Conservation (phyloP, 2,113 vertebrate genomes). For the Tupaia chinensis region DNA sequence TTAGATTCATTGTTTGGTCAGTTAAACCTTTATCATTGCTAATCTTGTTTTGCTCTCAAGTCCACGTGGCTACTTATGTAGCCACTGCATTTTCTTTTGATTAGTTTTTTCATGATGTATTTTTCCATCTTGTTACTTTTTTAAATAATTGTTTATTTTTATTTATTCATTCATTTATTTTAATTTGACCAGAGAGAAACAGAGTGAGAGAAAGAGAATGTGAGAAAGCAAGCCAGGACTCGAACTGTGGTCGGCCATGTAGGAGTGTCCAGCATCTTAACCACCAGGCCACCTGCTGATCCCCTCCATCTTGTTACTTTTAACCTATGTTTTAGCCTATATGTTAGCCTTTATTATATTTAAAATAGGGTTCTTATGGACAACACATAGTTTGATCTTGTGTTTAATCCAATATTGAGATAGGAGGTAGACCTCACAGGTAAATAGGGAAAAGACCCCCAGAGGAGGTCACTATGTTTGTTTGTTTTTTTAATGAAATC, state of each 20-base stretch:
- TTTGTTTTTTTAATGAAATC: too few relatives aligned
- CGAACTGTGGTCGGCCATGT: too few relatives aligned
- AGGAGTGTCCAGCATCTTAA: too few relatives aligned
- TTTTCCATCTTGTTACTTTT: neutral
- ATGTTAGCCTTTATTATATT: neutral
- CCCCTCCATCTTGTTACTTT: neutral
- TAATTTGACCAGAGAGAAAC: too few relatives aligned
- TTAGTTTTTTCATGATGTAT: neutral
- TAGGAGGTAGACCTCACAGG: too few relatives aligned
- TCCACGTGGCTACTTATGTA: neutral
- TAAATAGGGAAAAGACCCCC: too few relatives aligned
- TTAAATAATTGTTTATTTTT: too few relatives aligned
- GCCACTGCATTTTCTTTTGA: neutral
- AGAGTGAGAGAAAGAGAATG: too few relatives aligned
- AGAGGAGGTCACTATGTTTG: too few relatives aligned
- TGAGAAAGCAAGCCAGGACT: too few relatives aligned
- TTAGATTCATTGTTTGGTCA: neutral
- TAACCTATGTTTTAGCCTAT: neutral
- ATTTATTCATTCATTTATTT: too few relatives aligned
- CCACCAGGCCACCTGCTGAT: neutral
- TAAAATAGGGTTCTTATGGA: neutral
- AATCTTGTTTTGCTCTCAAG: neutral
- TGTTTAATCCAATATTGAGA: neutral
- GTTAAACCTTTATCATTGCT: neutral
- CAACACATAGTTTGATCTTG: neutral